phyloP scores from a whole-genome alignment of 2,113 vertebrate genomes.

The Corythoichthys intestinalis region DNA sequence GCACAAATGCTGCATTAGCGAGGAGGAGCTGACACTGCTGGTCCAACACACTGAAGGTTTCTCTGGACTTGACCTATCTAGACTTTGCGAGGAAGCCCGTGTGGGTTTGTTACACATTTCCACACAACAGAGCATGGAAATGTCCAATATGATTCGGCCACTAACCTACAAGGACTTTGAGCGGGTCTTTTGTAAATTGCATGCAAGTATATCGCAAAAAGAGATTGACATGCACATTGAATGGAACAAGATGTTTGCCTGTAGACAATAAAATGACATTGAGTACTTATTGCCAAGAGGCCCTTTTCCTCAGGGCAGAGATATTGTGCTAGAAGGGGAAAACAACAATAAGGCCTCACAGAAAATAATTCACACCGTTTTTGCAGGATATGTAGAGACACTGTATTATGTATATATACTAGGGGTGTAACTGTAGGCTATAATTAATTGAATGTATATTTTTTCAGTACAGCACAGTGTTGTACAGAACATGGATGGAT shows the following conservation, averaged over 20 bases:
- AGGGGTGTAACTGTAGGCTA: conserved; percentile 1
- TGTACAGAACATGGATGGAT: background rate
- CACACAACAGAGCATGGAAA: conserved; percentile 85
- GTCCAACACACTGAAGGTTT: conserved; percentile 94
- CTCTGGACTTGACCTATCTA: conserved; percentile 91
- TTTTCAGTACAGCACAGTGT: no score
- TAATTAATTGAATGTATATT: background rate
- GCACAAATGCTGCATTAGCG: conserved; percentile 96
- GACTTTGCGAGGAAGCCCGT: conserved; percentile 91
- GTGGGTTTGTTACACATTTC: conserved; percentile 86
- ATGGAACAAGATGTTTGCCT: conserved; percentile 99
- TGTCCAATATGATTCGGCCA: conserved; percentile 90
- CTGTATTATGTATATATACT: background rate
- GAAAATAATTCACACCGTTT: background rate
- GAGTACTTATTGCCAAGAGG: conserved; percentile 52
- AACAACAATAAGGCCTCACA: conserved; percentile 43
- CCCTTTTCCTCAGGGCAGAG: conserved; percentile 56
- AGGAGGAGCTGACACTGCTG: conserved; percentile 93
- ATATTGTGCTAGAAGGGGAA: conserved; percentile 48
- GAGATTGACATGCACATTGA: conserved; percentile 94
- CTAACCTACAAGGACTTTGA: conserved; percentile 97
- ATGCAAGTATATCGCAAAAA: conserved; percentile 97
- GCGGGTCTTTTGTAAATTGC: conserved; percentile 95
- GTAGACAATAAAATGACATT: conserved; percentile 83
- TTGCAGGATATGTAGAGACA: background rate